Conservation (phyloP, 2,113 vertebrate genomes). For the Rostratula benghalensis region DNA sequence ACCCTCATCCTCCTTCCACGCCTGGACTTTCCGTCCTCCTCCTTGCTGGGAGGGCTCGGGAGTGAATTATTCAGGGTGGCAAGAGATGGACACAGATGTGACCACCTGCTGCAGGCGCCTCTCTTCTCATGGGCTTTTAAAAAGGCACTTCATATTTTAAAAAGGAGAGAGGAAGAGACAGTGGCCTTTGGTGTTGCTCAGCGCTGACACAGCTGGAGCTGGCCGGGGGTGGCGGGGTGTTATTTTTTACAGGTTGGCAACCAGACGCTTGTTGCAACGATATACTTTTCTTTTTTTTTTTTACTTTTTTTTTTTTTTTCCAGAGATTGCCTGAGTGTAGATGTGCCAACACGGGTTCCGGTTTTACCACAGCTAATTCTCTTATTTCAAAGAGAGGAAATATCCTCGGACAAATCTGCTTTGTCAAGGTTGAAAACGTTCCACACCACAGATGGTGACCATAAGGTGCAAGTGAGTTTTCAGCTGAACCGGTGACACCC, state of each 20-base stretch:
- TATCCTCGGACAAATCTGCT: conserved; percentile 74
- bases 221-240: not conserved
- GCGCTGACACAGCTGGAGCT: conserved; percentile 68
- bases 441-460: conserved; percentile 73
- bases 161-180: conserved; percentile 66
- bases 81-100: conserved; percentile 77
- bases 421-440: conserved; percentile 75
- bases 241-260: conserved; percentile 69
- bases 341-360: conserved; percentile 67
- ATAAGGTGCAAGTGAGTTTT: conserved; percentile 73
- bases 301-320: not conserved
- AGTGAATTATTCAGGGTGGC: conserved; percentile 74
- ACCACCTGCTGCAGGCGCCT: conserved; percentile 76
- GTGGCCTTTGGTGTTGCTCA: conserved; percentile 68
- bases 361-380: conserved; percentile 73
- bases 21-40: conserved; percentile 54
- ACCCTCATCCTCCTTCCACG: conserved; percentile 25
- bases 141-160: conserved; percentile 65
- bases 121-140: conserved; percentile 74
- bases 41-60: conserved; percentile 57
- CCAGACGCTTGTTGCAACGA: conserved; percentile 45
- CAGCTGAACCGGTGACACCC: conserved; percentile 68
- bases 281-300: not conserved
- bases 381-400: conserved; percentile 75
- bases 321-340: conserved; percentile 57